Percentiles rank a stretch among this genome's conserved stretches.
Evolutionary conservation across 2,113 vertebrate species (phyloP).

Genomic region (Anarhynchus alexandrinus): DNA sequence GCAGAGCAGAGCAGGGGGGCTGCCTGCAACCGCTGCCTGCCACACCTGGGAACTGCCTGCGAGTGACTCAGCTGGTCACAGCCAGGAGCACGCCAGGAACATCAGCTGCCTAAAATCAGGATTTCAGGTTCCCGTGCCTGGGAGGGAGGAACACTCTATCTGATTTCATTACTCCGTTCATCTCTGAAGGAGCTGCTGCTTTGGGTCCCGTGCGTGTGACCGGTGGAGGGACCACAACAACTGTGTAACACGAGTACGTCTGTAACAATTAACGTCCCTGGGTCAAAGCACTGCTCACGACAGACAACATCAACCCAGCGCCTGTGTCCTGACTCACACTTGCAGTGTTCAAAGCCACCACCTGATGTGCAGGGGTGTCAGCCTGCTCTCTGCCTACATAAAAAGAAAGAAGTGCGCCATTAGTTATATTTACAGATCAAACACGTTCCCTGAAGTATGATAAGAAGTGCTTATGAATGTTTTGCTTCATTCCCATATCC

Average conservation of each 20-base stretch:
- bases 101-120: background rate
- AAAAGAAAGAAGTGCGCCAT: background rate
- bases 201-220: accelerated
- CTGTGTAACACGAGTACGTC: accelerated
- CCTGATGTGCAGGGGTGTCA: background rate
- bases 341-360: background rate
- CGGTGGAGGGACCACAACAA: accelerated
- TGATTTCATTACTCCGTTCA: background rate
- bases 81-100: background rate
- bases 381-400: background rate
- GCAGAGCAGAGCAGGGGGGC: background rate
- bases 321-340: background rate
- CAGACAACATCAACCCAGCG: background rate
- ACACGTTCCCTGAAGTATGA: background rate
- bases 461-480: background rate
- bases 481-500: background rate
- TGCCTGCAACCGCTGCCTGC: background rate
- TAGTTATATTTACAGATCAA: background rate
- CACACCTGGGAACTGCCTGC: background rate
- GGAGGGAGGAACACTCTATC: background rate
- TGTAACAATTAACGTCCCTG: accelerated
- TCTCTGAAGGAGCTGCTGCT: background rate
- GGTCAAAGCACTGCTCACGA: accelerated
- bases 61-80: background rate
- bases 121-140: background rate